Percentiles rank a stretch among this genome's conserved stretches.
Evolutionary conservation across 2,797 vertebrate species (phyloP).

Genomic region (Iguana delicatissima): DNA sequence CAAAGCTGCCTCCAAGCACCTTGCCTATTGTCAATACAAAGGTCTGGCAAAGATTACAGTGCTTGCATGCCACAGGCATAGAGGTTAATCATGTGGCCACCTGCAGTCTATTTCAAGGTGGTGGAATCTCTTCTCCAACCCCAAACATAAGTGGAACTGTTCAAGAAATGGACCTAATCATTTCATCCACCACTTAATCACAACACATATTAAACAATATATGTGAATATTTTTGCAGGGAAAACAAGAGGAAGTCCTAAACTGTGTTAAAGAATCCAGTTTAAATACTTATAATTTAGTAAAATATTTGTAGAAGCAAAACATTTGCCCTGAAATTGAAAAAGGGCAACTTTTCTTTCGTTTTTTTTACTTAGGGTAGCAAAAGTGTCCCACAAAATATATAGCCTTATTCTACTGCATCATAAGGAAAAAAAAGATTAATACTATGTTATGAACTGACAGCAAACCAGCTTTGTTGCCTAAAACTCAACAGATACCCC

Average conservation of each 20-base stretch:
- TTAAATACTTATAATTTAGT: neutral
- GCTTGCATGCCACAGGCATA: slow-evolving; percentile 16
- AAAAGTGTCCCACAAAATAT: neutral
- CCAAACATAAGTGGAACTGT: no score
- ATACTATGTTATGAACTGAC: neutral
- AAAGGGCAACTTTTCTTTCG: neutral
- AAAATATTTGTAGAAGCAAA: neutral
- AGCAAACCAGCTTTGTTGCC: neutral
- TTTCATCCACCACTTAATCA: neutral
- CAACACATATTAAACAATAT: neutral
- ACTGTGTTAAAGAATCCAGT: neutral
- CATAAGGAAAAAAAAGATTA: neutral
- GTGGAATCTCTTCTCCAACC: neutral
- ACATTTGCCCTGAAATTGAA: neutral
- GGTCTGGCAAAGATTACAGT: neutral
- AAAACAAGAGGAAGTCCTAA: neutral
- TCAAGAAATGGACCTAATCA: neutral
- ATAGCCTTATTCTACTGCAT: neutral
- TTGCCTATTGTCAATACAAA: slow-evolving; percentile 18
- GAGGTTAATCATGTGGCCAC: neutral
- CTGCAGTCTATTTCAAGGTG: neutral
- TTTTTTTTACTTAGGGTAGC: neutral
- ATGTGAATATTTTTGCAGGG: neutral
- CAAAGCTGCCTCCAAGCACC: neutral
- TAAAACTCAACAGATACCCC: neutral